Base-by-base conservation (phyloP, 2,888 invertebrate species). In the Onchidella celtica region DNA sequence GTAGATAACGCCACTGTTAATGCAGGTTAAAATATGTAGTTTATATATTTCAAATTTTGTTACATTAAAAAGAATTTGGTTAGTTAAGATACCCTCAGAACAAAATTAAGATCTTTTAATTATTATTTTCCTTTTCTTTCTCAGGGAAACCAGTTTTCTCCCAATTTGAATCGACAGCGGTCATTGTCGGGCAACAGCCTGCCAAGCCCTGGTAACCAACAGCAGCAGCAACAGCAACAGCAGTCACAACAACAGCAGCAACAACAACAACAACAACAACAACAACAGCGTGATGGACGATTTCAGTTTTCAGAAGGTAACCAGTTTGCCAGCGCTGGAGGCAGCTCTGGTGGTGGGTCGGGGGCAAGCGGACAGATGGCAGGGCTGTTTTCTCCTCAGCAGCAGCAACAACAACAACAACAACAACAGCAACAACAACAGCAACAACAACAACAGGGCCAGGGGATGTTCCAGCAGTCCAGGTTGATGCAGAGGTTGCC, bases 371-470 rank as follows among this genome's bases (percentile, higher is more conserved):
- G n/a, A 6, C 55, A 47, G n/a, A 24, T 69, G 73, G 69, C 77
- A 29, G 81, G 76, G 21, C 36, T 77, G 14, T 77, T 68, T 34
- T 34, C 76, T 32, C 68, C 76, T 32, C 63, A 29, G 36, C 96
- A 96, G 92, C 96, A 96, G 88, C 95, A 96, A 85, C 95, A 95
- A 63, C 84, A 85, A 47, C 86, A 84, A 59, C 84, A 76, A 24
- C 83, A 83, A 55, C 83, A 82, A 9, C 85, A 84, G 24, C 83
- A 82, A 68, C 82, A 74, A 17, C 83, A 77, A 36, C 85, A 79
- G 36, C 96, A 96, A 92, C 96, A 96, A 88, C 95, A 96, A 85
- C 95, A 95, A 36, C 66, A 59, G 40, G 38, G 32, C 3, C 79
- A 79, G 55, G 79, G 65, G 2, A 73, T 79, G 72, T 79, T 65